Conservation (phyloP, 2,888 invertebrate genomes). For the Pterostichus madidus region DNA sequence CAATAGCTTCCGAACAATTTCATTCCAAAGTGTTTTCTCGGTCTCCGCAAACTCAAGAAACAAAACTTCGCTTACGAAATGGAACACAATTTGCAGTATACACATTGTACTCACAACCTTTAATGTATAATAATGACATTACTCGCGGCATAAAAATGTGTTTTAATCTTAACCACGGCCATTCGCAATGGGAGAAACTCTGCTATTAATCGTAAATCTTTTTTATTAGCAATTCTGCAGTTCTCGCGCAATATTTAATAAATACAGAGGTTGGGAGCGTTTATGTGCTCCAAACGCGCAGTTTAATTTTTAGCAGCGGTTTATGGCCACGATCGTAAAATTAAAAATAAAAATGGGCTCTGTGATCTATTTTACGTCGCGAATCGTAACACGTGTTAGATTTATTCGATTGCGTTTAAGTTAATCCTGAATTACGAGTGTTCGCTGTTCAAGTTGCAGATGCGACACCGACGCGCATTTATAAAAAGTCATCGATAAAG, state of each 20-base stretch:
- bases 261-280: conserved; percentile 56
- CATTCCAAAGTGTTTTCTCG: conserved; percentile 38
- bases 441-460: conserved; percentile 45
- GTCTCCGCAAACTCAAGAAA: conserved; percentile 36
- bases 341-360: conserved; percentile 56
- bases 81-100: conserved; percentile 60
- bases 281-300: conserved; percentile 61
- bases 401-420: conserved; percentile 65
- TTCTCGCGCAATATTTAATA: conserved; percentile 61
- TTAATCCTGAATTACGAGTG: conserved; percentile 65
- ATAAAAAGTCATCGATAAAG: conserved; percentile 62
- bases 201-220: conserved; percentile 61
- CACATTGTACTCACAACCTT: conserved; percentile 61
- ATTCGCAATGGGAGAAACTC: conserved; percentile 57
- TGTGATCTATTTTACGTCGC: conserved; percentile 61
- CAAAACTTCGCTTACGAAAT: conserved; percentile 49
- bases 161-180: conserved; percentile 49
- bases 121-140: conserved; percentile 65
- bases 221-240: conserved; percentile 61
- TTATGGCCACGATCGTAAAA: conserved; percentile 55
- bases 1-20: conserved; percentile 53
- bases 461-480: conserved; percentile 33
- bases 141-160: conserved; percentile 53
- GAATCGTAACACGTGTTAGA: conserved; percentile 56
- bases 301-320: conserved; percentile 63